Percentiles rank a stretch among this genome's conserved stretches.
phyloP scores from a whole-genome alignment of 1,140 invertebrate genomes.

The Uloborus diversus region DNA sequence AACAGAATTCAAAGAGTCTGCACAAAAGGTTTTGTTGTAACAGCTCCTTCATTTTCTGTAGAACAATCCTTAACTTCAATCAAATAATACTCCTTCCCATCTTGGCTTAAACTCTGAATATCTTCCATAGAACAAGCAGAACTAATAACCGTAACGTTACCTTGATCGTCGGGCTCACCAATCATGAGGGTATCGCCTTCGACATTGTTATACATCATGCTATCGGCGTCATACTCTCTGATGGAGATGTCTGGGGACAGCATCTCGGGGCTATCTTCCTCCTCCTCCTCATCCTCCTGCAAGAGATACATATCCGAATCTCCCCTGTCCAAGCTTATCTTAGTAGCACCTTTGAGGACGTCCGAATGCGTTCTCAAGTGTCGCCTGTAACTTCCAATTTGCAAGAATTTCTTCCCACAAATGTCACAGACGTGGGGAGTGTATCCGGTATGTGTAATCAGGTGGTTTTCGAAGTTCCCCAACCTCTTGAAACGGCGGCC shows the following conservation, averaged over 20 bases:
- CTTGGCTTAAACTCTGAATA: conserved; percentile 38
- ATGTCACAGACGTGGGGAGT: conserved; percentile 41
- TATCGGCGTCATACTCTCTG: conserved; percentile 32
- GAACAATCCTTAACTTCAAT: conserved; percentile 46
- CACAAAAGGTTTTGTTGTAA: too few species aligned
- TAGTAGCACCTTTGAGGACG: conserved; percentile 17
- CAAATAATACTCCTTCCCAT: conserved; percentile 49
- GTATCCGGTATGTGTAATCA: conserved; percentile 52
- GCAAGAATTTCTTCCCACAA: conserved; percentile 43
- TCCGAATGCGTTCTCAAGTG: conserved; percentile 28
- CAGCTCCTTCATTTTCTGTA: conserved; percentile 16
- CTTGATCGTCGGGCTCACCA: conserved; percentile 41
- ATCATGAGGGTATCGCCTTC: conserved; percentile 48
- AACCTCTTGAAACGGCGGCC: conserved; percentile 32
- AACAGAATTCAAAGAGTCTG: too few species aligned
- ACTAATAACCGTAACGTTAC: conserved; percentile 47
- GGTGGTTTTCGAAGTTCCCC: conserved; percentile 51
- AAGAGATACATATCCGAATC: conserved; percentile 23
- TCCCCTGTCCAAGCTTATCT: conserved; percentile 21
- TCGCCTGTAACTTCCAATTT: conserved; percentile 40
- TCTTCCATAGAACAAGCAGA: conserved; percentile 49
- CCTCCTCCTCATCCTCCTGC: conserved; percentile 28
- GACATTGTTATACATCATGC: conserved; percentile 29
- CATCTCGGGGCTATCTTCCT: conserved; percentile 7
- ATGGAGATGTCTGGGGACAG: conserved; percentile 48